These are phyloP conservation scores for Anoura caudifer DNA, from an alignment of 2,113 vertebrate species.

Conservation along the genomic window DNA sequence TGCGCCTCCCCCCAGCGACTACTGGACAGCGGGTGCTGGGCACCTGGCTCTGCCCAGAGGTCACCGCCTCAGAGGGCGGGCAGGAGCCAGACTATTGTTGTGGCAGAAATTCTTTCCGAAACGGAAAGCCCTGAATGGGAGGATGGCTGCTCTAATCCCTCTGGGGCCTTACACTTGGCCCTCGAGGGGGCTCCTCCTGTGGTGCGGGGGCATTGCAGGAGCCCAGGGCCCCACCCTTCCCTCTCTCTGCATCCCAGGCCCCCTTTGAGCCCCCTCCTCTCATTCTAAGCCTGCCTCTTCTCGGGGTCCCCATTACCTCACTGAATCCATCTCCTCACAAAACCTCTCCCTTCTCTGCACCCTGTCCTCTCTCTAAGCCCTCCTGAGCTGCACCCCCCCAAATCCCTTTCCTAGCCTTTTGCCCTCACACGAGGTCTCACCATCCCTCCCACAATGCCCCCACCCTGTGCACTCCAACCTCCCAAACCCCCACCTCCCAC, in stretches of 20 bases:
- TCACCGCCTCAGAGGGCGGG: background rate
- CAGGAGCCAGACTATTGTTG: slow-evolving; percentile 59
- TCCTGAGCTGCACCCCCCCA: background rate
- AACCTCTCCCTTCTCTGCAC: background rate
- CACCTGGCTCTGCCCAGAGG: background rate
- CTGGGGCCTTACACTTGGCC: background rate
- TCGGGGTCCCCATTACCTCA: background rate
- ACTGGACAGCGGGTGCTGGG: background rate
- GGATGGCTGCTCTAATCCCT: background rate
- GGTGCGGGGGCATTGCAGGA: background rate
- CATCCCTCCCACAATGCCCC: background rate
- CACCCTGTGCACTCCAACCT: background rate
- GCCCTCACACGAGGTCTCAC: background rate
- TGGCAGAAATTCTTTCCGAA: slow-evolving; percentile 60
- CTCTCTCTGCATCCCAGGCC: background rate
- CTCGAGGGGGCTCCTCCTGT: background rate
- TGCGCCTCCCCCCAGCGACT: background rate
- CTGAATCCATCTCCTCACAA: background rate
- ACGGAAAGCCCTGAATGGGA: slow-evolving; percentile 43
- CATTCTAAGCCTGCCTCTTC: background rate
- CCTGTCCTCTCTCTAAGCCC: background rate
- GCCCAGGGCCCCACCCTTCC: background rate
- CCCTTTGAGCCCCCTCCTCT: background rate
- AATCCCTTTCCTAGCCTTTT: background rate
- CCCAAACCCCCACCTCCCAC: background rate